Evolutionary conservation across 2,113 vertebrate genomes (phyloP).

Genomic region (Guaruba guarouba): DNA sequence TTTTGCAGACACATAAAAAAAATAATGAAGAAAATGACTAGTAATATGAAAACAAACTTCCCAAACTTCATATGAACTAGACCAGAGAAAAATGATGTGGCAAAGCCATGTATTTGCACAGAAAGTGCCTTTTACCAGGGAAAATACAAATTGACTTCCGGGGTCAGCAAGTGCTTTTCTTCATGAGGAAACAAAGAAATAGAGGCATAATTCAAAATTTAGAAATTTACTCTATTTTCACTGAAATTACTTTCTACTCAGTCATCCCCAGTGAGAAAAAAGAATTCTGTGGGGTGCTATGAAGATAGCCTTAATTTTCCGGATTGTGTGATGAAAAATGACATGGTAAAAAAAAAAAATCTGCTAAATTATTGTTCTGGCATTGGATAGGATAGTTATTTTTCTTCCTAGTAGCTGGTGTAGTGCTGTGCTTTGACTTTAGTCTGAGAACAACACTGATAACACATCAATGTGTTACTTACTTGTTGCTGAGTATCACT

Average conservation of each 20-base stretch:
- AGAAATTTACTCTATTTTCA: neutral
- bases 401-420: neutral
- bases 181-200: neutral
- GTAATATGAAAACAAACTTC: neutral
- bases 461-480: neutral
- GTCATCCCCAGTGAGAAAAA: neutral
- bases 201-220: neutral
- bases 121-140: neutral
- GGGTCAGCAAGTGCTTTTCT: neutral
- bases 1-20: neutral
- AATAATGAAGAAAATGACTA: neutral
- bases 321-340: neutral
- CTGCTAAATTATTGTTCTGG: neutral
- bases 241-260: neutral
- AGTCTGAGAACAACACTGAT: neutral
- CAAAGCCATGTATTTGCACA: neutral
- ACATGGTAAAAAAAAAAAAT: neutral
- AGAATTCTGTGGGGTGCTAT: accelerated
- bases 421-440: neutral
- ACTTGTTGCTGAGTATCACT: neutral
- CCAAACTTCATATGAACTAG: neutral
- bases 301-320: neutral
- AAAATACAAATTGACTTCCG: neutral
- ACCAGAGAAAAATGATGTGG: neutral
- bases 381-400: neutral